Evolutionary conservation across 2,113 vertebrate genomes (phyloP), one percentile per base, ranked within the genome.

Genomic region (Neomonachus schauinslandi): DNA sequence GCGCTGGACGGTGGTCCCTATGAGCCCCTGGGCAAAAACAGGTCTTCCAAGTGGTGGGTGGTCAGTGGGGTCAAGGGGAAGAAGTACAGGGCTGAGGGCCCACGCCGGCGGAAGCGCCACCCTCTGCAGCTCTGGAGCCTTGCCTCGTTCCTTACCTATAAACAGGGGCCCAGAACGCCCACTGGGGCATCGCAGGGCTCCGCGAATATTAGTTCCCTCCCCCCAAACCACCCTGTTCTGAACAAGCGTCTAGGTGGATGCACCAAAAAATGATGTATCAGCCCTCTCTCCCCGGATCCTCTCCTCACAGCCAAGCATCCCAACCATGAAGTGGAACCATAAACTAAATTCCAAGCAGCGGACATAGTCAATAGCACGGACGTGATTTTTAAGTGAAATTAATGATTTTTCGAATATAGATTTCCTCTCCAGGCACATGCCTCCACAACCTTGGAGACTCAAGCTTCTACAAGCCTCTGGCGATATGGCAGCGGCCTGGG

Each of bases 361-460:
- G 59, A 88, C 72, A 88, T 0, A 98, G 96, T 98, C 98, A 93
- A 98, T 98, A 97, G 81, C 84, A 55, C 67, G 53, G 94, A 95
- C 2, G 61, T 97, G 95, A 97, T 94, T 98, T 98, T 98, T 97
- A 98, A 98, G 97, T 97, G 97, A 98, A 98, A 98, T 98, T 97
- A 98, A 98, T 0, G 96, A 98, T 98, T 97, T 98, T 98, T 96
- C 1, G 0, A 95, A 92, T 97, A 97, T 97, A 95, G 98, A 98
- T 97, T 97, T 98, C 92, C 88, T 98, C 85, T 89, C 67, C 8
- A 0, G 88, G 92, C 61, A 77, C 72, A 97, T 96, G 39, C 65
- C 24, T 88, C 71, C 72, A 51, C 16, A 42, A 28, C 36, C 42
- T 95, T 19, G 0, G 90, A 95, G 72, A 91, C 82, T 79, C 92